phyloP scores from a whole-genome alignment of 1,140 invertebrate genomes.

The Nasonia longicornis region DNA sequence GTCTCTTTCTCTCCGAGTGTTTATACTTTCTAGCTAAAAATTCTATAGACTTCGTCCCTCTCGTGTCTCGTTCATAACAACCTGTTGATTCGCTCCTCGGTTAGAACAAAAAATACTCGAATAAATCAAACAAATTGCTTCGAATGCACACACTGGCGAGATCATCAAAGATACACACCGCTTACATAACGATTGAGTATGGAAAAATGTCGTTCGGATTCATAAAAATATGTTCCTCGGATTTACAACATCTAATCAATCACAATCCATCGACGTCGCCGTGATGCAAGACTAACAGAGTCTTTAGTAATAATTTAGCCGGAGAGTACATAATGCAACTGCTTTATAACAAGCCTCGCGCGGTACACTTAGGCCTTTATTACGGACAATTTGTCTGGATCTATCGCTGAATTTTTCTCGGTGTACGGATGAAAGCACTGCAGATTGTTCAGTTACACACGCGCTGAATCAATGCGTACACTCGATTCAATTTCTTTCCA shows the following conservation, averaged over 20 bases:
- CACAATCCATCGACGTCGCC: slow-evolving; percentile 16
- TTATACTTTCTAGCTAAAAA: neutral
- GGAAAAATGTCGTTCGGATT: neutral
- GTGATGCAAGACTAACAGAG: slow-evolving; percentile 23
- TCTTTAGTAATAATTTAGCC: slow-evolving; percentile 25
- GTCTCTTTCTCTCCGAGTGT: neutral
- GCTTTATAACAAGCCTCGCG: slow-evolving; percentile 9
- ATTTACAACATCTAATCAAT: slow-evolving; percentile 37
- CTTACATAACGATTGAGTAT: slow-evolving; percentile 11
- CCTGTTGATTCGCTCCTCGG: neutral
- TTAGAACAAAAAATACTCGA: too few species aligned
- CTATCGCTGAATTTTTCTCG: neutral
- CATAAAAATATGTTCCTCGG: slow-evolving; percentile 12
- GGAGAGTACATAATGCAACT: slow-evolving; percentile 25
- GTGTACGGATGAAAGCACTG: too few species aligned
- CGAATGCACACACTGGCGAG: too few species aligned
- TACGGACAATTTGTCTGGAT: slow-evolving; percentile 15
- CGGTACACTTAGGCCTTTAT: slow-evolving; percentile 1
- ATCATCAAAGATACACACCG: neutral
- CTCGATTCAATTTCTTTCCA: neutral
- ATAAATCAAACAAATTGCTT: too few species aligned
- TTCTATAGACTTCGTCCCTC: too few species aligned
- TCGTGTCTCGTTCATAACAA: neutral
- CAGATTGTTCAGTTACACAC: too few species aligned
- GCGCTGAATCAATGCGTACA: too few species aligned